Base-by-base conservation (phyloP, 1,140 invertebrate species). In the Drosophila baimaii region DNA sequence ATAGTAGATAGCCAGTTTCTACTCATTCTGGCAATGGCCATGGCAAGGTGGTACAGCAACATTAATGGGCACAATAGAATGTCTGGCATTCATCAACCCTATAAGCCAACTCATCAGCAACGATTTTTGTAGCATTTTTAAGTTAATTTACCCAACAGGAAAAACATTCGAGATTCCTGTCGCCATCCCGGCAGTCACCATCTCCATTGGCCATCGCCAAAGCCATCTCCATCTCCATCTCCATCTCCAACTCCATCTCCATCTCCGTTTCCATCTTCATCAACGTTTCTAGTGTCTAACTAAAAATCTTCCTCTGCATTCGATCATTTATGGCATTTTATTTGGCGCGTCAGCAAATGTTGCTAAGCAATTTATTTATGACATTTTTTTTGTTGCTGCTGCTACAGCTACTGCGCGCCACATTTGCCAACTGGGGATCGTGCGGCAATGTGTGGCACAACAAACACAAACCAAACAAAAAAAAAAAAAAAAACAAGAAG, bases 311-410 rank as follows among this genome's bases (percentile, higher is more conserved):
- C 51, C 81, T 61, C 69, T 71, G 79, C 79, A 81, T 81, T 81
- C 80, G 82, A 86, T 86, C 90, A 77, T 91, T 90, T 91, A 91
- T 91, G 85, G 90, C 75, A 84, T 90, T 91, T 91, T 91, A 91
- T 91, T 91, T 91, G 90, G 90, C 90, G 86, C 85, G 90, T 86
- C 85, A 91, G 80, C 86, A 91, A 91, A 91, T 91, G 90, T 91
- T 91, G 85, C 77, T 71, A 84, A 88, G 81, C 81, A 84, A 91
- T 91, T 91, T 91, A 91, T 91, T 91, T 91, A 91, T 91, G 90
- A 91, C 85, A 91, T 91, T 90, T 91, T 88, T 90, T 84, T 69
- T 77, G 68, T 61, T 65, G 46, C 33, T 63, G 79, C 15, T 79
- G 57, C 46, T 27, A 47, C 46, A 61, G 76, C 73, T 52, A 63